Evolutionary conservation across 1,140 invertebrate species (phyloP), one percentile per base, ranked within the genome.

Genomic region (Calephelis nemesis): DNA sequence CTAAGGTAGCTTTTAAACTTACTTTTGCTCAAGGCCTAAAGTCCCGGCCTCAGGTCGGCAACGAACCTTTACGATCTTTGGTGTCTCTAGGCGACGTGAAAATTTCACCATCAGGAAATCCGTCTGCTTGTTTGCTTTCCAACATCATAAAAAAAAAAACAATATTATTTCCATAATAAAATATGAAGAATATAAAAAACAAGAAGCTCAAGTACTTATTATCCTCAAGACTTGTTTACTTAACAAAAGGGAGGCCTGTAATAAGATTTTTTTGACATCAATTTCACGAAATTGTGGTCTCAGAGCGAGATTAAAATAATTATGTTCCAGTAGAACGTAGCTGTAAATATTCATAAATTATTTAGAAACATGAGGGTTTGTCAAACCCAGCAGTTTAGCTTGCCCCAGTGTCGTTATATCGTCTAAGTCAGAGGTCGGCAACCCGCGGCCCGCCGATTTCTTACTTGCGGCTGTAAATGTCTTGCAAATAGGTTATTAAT

Each of bases 281-380:
- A 83, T 86, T 84, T 76, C 70, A 66, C 71, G 67, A 85, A 85
- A 87, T 84, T 81, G 75, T 80, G 72, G 65, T 83, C 83, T 82
- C 71, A 71, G 78, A 79, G 82, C 79, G 73, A 83, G 79, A 88
- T 88, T 90, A 86, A 86, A 87, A 86, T 90, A 90, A 88, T 90
- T 88, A 85, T 78, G 78, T 79, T 85, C 77, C 77, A 83, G 83
- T 85, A 87, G 86, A 85, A 76, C 82, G 79, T 87, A 82, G 83
- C 76, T 75, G 87, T 86, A 85, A 88, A 90, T 90, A 90, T 88
- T 86, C 84, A 87, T 87, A 88, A 90, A 87, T 88, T 88, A 89
- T 89, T 88, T 81, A 86, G 79, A 87, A 85, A 83, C 87, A 86
- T 78, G 81, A 86, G 85, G 84, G 79, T 78, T 70, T 70, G 78